Evolutionary conservation across 2,797 vertebrate species (phyloP).

Genomic region (Sarcoramphus papa): DNA sequence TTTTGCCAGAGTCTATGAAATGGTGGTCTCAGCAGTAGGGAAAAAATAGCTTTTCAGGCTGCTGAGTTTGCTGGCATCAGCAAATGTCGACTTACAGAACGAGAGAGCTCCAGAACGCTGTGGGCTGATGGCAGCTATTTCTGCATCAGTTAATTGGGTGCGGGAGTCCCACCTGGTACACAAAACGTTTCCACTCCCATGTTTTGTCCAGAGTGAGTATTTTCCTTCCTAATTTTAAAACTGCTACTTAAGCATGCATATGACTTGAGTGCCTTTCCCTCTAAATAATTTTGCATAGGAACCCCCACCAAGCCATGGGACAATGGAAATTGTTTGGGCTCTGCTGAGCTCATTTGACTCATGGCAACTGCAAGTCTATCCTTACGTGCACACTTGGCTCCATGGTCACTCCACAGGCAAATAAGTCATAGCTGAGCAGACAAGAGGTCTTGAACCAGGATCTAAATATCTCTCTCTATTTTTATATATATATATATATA

Average conservation of each 20-base stretch:
- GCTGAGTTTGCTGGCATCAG: slow-evolving; percentile 27
- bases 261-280: not conserved
- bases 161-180: not conserved
- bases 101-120: not conserved
- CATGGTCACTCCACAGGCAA: not conserved
- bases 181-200: not conserved
- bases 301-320: not conserved
- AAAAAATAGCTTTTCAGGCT: not conserved
- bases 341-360: not conserved
- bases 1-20: slow-evolving; percentile 23
- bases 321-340: not conserved
- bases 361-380: rapidly evolving
- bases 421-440: not conserved
- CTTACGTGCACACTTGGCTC: not conserved
- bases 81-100: not conserved
- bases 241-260: not conserved
- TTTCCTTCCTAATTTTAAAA: not conserved
- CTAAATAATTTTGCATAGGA: not conserved
- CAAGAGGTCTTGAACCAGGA: not conserved
- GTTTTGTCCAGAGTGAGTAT: not conserved
- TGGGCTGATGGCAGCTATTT: not conserved
- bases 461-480: not conserved
- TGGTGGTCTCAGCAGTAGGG: slow-evolving; percentile 32
- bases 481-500: not conserved
- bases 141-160: not conserved